Base-by-base conservation (phyloP, 2,888 invertebrate species). In the Gymnoscelis rufifasciata region DNA sequence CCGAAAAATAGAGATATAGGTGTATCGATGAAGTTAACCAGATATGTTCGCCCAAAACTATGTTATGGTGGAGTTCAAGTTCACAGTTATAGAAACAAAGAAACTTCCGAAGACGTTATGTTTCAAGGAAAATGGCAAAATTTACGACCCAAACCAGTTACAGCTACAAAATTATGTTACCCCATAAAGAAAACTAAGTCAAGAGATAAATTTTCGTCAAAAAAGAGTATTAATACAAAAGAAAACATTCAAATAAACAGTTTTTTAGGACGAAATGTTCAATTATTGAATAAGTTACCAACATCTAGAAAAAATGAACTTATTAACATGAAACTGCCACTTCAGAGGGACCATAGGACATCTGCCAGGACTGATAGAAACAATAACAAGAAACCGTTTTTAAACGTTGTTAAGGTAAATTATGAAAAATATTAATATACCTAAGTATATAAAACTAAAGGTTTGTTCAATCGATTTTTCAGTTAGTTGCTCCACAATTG, bases 71-170 rank as follows among this genome's bases (percentile, higher is more conserved):
- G 78, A 14, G 68, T 83, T 12, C 72, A 81, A 55, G 66, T 87
- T n/a, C 79, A 86, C 47, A 84, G 84, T 57, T 87, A 74, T 45
- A 81, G 63, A 59, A 72, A 82, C 30, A 77, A 65, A 57, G 61
- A 71, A 52, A 51, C 62, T 7, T 78, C 71, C 15, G 78, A 84
- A 59, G 87, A 88, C 57, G 67, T 87, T 14, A 60, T 86, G n/a
- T 88, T 68, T 54, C 84, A 83, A 66, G 86, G 87, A 36, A 67
- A 78, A 43, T 87, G 86, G 87, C 78, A 83, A 55, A 63, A 59
- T 38, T 57, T 60, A 27, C 68, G 55, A 5, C 62, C 68, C 5
- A 73, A 70, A 56, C 12, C 49, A 24, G 12, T 58, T 23, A 36
- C 46, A 8, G 69, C 60, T 39, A 74, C 66, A 53, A 71, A 59